phyloP scores from a whole-genome alignment of 1,140 invertebrate genomes.

The Eupeodes corollae region DNA sequence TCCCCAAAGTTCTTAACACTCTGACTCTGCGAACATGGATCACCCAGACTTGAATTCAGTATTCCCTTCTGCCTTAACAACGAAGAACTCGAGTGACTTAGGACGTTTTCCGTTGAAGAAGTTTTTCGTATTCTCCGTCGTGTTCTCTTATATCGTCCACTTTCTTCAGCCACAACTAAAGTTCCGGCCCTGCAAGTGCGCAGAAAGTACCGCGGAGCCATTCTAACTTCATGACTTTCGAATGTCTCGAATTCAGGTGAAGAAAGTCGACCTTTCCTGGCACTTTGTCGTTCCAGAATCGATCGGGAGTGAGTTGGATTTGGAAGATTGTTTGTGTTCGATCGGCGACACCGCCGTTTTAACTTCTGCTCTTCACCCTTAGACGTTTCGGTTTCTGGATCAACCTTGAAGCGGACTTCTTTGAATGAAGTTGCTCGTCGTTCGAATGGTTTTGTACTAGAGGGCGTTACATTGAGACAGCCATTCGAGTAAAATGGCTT shows the following conservation, averaged over 20 bases:
- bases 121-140: slow-evolving; percentile 20
- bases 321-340: slow-evolving; percentile 18
- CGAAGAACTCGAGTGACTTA: not conserved
- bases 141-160: slow-evolving; percentile 29
- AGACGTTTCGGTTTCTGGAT: not conserved
- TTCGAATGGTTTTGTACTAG: not conserved
- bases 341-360: slow-evolving; percentile 30
- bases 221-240: slow-evolving; percentile 14
- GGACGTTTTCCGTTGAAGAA: slow-evolving; percentile 24
- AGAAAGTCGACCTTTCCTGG: slow-evolving; percentile 23
- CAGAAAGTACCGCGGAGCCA: slow-evolving; percentile 33
- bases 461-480: too few species aligned
- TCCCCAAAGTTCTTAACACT: not conserved
- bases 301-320: slow-evolving; percentile 8
- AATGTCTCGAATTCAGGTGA: slow-evolving; percentile 24
- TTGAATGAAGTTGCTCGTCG: slow-evolving; percentile 22
- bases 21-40: not conserved
- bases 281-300: slow-evolving; percentile 29
- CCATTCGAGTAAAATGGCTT: too few species aligned
- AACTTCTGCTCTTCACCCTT: not conserved
- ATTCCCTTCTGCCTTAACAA: slow-evolving; percentile 7
- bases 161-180: slow-evolving; percentile 39
- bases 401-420: slow-evolving; percentile 20
- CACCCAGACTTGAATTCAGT: not conserved
- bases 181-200: slow-evolving; percentile 41